Percentiles rank a stretch among this genome's conserved stretches.
These are phyloP conservation scores for Pterocles gutturalis DNA, from an alignment of 2,113 vertebrate species.

Conservation along the genomic window DNA sequence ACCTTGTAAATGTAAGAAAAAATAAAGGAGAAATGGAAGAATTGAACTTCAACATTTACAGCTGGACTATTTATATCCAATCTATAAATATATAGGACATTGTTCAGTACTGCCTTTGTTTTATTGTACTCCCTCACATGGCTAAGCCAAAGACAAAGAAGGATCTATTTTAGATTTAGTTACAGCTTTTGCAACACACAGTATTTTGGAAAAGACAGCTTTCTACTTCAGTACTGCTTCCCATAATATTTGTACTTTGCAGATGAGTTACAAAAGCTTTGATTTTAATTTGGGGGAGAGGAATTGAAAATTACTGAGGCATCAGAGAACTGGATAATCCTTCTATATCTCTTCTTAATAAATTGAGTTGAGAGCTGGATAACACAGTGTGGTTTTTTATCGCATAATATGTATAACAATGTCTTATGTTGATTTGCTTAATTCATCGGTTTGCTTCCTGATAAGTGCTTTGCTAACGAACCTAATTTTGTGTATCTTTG, in stretches of 20 bases:
- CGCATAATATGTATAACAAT: neutral
- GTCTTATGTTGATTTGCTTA: neutral
- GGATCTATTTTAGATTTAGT: neutral
- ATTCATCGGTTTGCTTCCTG: neutral
- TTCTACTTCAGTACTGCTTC: neutral
- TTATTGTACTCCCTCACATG: neutral
- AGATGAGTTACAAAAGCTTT: neutral
- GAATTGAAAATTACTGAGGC: neutral
- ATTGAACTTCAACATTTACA: neutral
- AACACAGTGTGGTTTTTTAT: neutral
- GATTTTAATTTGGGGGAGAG: neutral
- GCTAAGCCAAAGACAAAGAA: neutral
- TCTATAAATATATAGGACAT: constrained; percentile 9
- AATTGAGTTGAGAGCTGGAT: neutral
- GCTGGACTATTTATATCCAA: constrained; percentile 1
- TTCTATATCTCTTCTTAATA: neutral
- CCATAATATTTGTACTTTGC: neutral
- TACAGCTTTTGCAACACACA: neutral
- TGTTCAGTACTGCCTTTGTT: neutral
- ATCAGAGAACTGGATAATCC: neutral
- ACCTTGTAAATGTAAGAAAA: neutral
- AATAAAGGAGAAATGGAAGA: neutral
- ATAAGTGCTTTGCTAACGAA: neutral
- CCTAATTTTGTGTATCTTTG: neutral
- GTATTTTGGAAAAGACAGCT: neutral